Percentiles rank a stretch among this genome's conserved stretches.
These are phyloP conservation scores for Drymodes brunneopygia DNA, from an alignment of 2,113 vertebrate species.

Conservation along the genomic window DNA sequence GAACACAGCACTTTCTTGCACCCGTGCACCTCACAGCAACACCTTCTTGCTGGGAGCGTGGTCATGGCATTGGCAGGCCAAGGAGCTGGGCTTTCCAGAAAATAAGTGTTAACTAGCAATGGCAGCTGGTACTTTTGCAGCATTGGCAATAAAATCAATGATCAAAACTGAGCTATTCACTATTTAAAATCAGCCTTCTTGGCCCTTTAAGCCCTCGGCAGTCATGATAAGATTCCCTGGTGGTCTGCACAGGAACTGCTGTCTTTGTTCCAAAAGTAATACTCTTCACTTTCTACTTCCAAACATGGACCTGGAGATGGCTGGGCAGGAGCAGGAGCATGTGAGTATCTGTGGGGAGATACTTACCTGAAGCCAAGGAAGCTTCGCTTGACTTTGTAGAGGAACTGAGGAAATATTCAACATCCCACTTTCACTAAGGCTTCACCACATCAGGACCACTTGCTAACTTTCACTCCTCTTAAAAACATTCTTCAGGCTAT, in stretches of 20 bases:
- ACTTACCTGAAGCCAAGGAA: background rate
- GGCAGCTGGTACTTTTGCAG: background rate
- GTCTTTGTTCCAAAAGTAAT: background rate
- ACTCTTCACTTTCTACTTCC: background rate
- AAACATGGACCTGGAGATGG: background rate
- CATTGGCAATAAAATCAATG: background rate
- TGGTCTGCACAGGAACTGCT: background rate
- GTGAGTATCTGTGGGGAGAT: background rate
- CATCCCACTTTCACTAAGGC: slow-evolving; percentile 34
- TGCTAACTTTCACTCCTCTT: slow-evolving; percentile 36
- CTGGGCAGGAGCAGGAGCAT: background rate
- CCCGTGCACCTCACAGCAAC: background rate
- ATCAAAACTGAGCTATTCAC: background rate
- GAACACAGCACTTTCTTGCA: rapidly evolving
- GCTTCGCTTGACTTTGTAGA: background rate
- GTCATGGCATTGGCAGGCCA: background rate
- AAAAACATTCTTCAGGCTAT: background rate
- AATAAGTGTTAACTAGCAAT: background rate
- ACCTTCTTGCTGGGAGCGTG: background rate
- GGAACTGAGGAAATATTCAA: slow-evolving; percentile 56
- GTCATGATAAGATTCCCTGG: background rate
- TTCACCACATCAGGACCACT: slow-evolving; percentile 47
- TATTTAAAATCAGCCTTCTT: background rate
- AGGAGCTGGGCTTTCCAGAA: background rate
- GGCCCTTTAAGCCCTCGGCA: background rate